Conservation (phyloP, 2,888 invertebrate genomes). For the Tineola bisselliella region DNA sequence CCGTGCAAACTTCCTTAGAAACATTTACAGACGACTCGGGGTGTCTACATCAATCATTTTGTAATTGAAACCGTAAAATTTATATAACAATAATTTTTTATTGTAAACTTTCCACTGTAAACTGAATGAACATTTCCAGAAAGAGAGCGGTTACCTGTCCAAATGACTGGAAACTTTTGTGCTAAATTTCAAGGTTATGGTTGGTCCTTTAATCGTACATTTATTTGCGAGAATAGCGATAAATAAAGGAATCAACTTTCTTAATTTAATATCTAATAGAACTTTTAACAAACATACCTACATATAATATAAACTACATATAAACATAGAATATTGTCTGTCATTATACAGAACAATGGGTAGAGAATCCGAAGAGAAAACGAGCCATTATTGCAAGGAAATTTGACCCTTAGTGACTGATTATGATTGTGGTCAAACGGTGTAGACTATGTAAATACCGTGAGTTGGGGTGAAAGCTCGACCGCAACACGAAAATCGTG, state of each 20-base stretch:
- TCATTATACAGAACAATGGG: too few relatives aligned
- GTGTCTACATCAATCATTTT: conserved; percentile 28
- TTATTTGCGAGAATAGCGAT: neutral
- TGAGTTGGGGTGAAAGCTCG: neutral
- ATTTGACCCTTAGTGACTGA: neutral
- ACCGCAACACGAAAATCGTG: neutral
- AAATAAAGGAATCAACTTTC: neutral
- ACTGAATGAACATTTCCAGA: neutral
- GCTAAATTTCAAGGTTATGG: conserved; percentile 1
- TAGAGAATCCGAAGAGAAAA: neutral
- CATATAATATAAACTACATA: too few relatives aligned
- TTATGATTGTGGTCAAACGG: neutral
- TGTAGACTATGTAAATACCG: neutral
- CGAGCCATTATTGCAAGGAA: neutral
- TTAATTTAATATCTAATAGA: neutral
- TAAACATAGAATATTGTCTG: too few relatives aligned
- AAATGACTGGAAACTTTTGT: conserved; percentile 1
- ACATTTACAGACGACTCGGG: conserved; percentile 22
- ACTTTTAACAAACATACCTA: neutral
- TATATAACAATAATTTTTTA: conserved; percentile 4
- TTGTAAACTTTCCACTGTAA: neutral
- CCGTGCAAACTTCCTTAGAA: conserved; percentile 4
- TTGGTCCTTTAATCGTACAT: neutral
- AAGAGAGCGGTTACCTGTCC: neutral
- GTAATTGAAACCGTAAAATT: conserved; percentile 18